Percentiles rank a stretch among this genome's conserved stretches.
Evolutionary conservation across 1,140 invertebrate genomes (phyloP).

Genomic region (Oncopodura yosiiana): DNA sequence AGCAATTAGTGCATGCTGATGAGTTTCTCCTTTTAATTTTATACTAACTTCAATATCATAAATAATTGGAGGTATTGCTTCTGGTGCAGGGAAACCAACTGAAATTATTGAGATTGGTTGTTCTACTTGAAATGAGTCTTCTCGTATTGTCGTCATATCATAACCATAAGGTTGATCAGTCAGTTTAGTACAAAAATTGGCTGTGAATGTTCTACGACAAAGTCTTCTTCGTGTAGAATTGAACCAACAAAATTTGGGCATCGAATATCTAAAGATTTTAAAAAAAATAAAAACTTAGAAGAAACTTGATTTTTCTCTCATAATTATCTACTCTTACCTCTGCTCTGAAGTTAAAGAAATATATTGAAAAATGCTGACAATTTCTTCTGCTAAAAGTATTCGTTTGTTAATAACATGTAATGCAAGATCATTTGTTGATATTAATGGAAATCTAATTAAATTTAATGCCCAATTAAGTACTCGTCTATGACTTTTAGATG

Average conservation of each 20-base stretch:
- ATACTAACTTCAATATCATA: slow-evolving; percentile 2
- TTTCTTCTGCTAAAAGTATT: slow-evolving; percentile 5
- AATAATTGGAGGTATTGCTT: not conserved
- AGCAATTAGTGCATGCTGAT: not conserved
- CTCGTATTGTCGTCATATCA: slow-evolving; percentile 3
- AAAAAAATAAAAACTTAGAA: too few species aligned
- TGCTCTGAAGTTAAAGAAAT: slow-evolving; percentile 7
- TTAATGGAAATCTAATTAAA: slow-evolving; percentile 17
- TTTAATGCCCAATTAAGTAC: slow-evolving; percentile 7
- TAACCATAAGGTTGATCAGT: slow-evolving; percentile 1
- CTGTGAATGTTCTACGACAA: not conserved
- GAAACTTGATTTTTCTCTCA: too few species aligned
- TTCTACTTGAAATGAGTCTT: slow-evolving; percentile 7
- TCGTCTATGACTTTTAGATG: not conserved
- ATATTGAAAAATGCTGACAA: slow-evolving; percentile 6
- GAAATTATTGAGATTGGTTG: not conserved
- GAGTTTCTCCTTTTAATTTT: not conserved
- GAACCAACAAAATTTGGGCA: slow-evolving; percentile 3
- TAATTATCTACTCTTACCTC: slow-evolving; percentile 1
- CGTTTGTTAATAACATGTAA: slow-evolving; percentile 10
- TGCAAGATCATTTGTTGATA: slow-evolving; percentile 9
- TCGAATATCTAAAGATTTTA: not conserved
- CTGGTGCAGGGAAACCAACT: slow-evolving; percentile 2
- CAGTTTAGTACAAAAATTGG: not conserved
- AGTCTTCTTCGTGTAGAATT: not conserved